Conservation (phyloP, 2,113 vertebrate species). For the Furnarius figulus region DNA sequence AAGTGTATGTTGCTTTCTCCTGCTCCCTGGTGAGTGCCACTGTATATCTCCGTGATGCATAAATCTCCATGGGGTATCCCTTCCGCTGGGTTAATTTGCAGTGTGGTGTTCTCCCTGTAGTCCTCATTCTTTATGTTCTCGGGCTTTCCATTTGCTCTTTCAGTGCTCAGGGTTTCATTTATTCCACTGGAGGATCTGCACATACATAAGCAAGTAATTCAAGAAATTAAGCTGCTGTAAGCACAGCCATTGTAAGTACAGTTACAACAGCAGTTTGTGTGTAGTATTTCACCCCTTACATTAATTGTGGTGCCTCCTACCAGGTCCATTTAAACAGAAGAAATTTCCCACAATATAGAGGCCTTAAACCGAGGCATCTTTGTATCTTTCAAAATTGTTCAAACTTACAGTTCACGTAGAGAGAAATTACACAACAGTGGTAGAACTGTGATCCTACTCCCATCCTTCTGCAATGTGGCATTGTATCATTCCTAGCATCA, state of each 20-base stretch:
- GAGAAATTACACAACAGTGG: background rate
- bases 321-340: background rate
- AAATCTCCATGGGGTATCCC: constrained; percentile 63
- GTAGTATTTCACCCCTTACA: background rate
- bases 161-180: constrained; percentile 58
- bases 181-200: constrained; percentile 74
- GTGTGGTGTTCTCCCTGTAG: constrained; percentile 77
- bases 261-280: background rate
- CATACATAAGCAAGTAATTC: constrained; percentile 36
- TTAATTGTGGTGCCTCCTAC: background rate
- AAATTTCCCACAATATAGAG: background rate
- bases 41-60: constrained; percentile 69
- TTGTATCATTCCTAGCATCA: background rate
- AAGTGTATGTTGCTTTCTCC: constrained; percentile 53
- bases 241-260: background rate
- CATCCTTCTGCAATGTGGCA: background rate
- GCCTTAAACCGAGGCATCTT: background rate
- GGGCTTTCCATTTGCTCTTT: constrained; percentile 64
- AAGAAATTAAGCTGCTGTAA: constrained; percentile 26
- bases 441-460: background rate
- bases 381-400: background rate
- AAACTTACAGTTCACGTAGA: background rate
- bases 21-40: constrained; percentile 63
- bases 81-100: constrained; percentile 74
- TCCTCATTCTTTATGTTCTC: constrained; percentile 57